phyloP scores from a whole-genome alignment of 1,140 invertebrate genomes.

The Diorhabda sublineata region DNA sequence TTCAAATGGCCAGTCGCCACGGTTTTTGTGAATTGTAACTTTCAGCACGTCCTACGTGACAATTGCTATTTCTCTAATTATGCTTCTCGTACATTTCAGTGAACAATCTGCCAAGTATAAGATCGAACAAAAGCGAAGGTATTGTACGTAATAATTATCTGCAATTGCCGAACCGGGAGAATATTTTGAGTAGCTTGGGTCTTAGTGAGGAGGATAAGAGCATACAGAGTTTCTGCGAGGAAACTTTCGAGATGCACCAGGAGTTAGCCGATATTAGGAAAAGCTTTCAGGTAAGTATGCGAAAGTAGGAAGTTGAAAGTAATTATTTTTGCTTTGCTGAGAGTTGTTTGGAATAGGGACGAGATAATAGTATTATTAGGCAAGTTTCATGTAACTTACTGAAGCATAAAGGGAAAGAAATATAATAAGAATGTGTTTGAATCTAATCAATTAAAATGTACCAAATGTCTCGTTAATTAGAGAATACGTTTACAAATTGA shows the following conservation, averaged over 20 bases:
- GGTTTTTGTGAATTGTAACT: no score
- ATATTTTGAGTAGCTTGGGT: slow-evolving; percentile 27
- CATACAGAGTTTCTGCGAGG: slow-evolving; percentile 26
- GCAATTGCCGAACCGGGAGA: slow-evolving; percentile 17
- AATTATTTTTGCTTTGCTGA: background rate
- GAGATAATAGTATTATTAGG: background rate
- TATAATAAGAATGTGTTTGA: no score
- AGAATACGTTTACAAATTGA: no score
- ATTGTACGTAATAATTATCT: background rate
- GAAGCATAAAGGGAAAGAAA: no score
- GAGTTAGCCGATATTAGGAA: slow-evolving; percentile 25
- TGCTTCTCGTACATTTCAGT: background rate
- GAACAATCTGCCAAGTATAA: slow-evolving; percentile 21
- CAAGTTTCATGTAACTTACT: background rate
- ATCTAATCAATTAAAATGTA: no score
- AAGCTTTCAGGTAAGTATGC: slow-evolving; percentile 28
- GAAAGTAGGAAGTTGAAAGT: background rate
- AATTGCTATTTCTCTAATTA: no score
- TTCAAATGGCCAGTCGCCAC: no score
- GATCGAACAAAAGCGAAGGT: slow-evolving; percentile 11
- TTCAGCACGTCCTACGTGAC: no score
- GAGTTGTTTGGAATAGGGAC: background rate
- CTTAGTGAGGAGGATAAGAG: slow-evolving; percentile 24
- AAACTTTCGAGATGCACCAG: slow-evolving; percentile 24
- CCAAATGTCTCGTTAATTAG: no score